Evolutionary conservation across 2,888 invertebrate species (phyloP), one percentile per base, ranked within the genome.

Genomic region (Oligia latruncula): DNA sequence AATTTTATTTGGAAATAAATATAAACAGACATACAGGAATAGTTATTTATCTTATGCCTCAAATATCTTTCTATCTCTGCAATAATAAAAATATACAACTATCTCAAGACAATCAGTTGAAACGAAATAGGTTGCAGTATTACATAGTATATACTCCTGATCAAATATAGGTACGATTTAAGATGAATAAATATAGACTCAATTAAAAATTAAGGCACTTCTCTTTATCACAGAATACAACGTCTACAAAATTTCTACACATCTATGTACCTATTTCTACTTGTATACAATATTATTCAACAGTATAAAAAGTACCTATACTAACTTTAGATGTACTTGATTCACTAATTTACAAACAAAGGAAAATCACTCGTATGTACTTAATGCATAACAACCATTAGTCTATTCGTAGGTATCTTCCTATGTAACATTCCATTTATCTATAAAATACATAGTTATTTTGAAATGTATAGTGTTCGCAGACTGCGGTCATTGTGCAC

Each of bases 151-250:
- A 29, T 1, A 64, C 71, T 58, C 23, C 65, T 73, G 52, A 64
- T 60, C 67, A 77, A 74, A 74, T 72, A 80, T 71, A 76, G 55
- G 49, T 66, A 74, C n/a, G 29, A 81, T 83, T 84, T 81, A 78
- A 60, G 35, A 84, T 82, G 72, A 80, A 81, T 80, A 83, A 75
- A 84, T 77, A 85, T 80, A 84, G 72, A 87, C 78, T 80, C 77
- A 87, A 86, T 87, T 80, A 89, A 82, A 90, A 91, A 91, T 91
- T 95, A 96, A 96, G 96, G 96, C 96, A 96, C 96, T 90, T 92
- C 89, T 92, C 90, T 92, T 93, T 96, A 96, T 96, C 96, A 96
- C 96, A 96, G 96, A 93, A 94, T 90, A 90, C 93, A 95, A 91
- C 91, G 88, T 86, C 93, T 93, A 94, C 91, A 84, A 88, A 87